These are phyloP conservation scores for Sterrhoptilus dennistouni DNA, from an alignment of 2,113 vertebrate species.

Conservation along the genomic window DNA sequence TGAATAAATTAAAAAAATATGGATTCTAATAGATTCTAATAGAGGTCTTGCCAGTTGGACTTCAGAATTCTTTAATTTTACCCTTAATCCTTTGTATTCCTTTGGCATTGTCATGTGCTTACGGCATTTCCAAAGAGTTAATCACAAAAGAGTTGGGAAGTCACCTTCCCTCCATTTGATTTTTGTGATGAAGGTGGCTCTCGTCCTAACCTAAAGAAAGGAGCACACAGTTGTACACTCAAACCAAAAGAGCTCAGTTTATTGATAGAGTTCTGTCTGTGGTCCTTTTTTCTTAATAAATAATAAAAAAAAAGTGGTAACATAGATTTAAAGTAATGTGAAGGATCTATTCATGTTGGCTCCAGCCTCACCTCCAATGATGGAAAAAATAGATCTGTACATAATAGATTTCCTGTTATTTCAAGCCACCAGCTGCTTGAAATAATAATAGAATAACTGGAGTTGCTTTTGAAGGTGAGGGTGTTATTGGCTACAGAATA, in stretches of 20 bases:
- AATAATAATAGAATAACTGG: neutral
- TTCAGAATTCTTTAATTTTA: neutral
- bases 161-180: neutral
- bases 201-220: neutral
- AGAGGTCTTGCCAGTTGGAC: neutral
- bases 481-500: neutral
- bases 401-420: neutral
- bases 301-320: neutral
- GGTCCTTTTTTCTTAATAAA: neutral
- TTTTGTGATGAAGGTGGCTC: neutral
- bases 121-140: neutral
- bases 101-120: neutral
- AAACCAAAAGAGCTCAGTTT: neutral
- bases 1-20: neutral
- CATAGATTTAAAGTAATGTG: neutral
- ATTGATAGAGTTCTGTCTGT: neutral
- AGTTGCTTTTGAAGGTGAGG: slow-evolving; percentile 1
- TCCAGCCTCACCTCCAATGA: neutral
- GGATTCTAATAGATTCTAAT: no score
- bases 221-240: neutral
- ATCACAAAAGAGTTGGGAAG: neutral
- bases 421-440: neutral
- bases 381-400: neutral
- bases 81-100: neutral
- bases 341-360: neutral